phyloP scores from a whole-genome alignment of 2,113 vertebrate species.

The Polypterus senegalus region DNA sequence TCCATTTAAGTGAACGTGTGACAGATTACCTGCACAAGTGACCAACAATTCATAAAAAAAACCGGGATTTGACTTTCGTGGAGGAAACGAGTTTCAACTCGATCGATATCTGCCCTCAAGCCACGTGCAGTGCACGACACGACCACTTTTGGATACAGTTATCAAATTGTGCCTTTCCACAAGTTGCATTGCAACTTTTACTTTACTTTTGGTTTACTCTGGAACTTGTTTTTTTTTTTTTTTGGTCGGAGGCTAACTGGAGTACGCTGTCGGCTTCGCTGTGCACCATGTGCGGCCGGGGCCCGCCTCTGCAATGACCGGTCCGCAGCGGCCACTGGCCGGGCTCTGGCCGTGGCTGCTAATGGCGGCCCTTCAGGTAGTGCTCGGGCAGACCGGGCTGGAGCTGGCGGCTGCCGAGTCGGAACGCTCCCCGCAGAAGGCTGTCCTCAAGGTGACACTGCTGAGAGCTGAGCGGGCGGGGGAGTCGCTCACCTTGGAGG shows the following conservation, averaged over 20 bases:
- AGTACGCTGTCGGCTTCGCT: conserved; percentile 43
- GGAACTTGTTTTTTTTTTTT: not conserved
- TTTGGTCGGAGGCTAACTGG: conserved; percentile 12
- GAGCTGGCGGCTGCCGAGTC: conserved; percentile 59
- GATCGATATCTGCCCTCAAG: not conserved
- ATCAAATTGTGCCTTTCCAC: not conserved
- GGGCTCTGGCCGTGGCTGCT: conserved; percentile 95
- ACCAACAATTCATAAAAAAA: no score
- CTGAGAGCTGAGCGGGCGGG: conserved; percentile 68
- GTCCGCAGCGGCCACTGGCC: conserved; percentile 80
- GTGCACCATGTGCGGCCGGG: conserved; percentile 79
- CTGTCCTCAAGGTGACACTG: conserved; percentile 77
- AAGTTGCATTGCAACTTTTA: not conserved
- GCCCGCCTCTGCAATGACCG: conserved; percentile 84
- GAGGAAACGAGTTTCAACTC: no score
- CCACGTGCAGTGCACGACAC: conserved; percentile 8
- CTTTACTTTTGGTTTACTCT: not conserved
- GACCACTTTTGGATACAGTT: conserved; percentile 7
- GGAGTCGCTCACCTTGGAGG: conserved; percentile 69
- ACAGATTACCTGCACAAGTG: no score
- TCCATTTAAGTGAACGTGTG: no score
- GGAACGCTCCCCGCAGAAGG: conserved; percentile 65
- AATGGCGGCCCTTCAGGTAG: conserved; percentile 79
- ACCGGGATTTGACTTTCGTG: no score
- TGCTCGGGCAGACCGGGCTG: conserved; percentile 65